These are phyloP conservation scores for Augiades crinisus DNA, from an alignment of 2,888 invertebrate genomes.

Conservation along the genomic window DNA sequence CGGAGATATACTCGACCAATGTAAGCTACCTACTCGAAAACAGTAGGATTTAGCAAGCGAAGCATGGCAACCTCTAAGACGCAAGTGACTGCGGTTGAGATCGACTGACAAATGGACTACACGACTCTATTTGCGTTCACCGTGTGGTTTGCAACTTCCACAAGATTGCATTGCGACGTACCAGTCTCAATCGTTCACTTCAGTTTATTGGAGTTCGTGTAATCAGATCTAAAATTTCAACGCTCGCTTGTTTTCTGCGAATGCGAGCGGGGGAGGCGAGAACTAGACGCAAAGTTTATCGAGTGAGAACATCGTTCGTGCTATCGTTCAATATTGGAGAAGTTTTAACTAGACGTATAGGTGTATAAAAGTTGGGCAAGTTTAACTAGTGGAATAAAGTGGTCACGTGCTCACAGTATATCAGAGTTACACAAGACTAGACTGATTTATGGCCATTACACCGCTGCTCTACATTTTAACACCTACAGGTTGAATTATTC, in stretches of 20 bases:
- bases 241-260: conserved; percentile 1
- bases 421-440: conserved; percentile 36
- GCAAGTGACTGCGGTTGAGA: conserved; percentile 13
- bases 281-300: conserved; percentile 16
- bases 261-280: background rate
- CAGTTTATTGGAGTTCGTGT: conserved; percentile 17
- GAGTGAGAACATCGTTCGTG: conserved; percentile 3
- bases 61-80: background rate
- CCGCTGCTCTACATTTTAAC: conserved; percentile 40
- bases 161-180: conserved; percentile 16
- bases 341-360: conserved; percentile 26
- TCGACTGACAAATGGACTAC: conserved; percentile 20
- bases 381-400: conserved; percentile 32
- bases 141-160: conserved; percentile 16
- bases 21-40: background rate
- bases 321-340: conserved; percentile 17
- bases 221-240: conserved; percentile 19
- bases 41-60: background rate
- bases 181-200: conserved; percentile 14
- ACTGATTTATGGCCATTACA: conserved; percentile 40
- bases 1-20: background rate
- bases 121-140: conserved; percentile 17
- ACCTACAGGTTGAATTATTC: conserved; percentile 32
- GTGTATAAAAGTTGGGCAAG: conserved; percentile 24
- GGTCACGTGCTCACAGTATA: conserved; percentile 41